Evolutionary conservation across 2,797 vertebrate species (phyloP).

Genomic region (Sebastes diaconus): DNA sequence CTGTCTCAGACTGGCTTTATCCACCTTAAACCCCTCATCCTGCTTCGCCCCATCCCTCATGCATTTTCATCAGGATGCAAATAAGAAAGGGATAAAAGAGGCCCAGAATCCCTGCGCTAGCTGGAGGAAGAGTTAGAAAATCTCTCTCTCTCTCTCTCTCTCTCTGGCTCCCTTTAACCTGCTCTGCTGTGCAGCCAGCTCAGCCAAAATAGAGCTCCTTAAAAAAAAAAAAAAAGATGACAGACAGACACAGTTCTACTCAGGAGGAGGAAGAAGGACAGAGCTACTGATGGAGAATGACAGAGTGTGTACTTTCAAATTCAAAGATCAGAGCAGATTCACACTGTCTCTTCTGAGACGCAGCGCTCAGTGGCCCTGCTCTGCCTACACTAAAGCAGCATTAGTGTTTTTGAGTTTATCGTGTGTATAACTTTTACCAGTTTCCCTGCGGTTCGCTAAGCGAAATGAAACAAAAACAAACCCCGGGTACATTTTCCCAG

Average conservation of each 20-base stretch:
- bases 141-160: slow-evolving; percentile 42
- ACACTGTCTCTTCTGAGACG: slow-evolving; percentile 44
- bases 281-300: slow-evolving; percentile 65
- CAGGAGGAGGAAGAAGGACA: slow-evolving; percentile 59
- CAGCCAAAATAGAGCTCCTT: slow-evolving; percentile 72
- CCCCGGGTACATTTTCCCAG: background rate
- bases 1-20: slow-evolving; percentile 78
- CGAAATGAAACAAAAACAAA: slow-evolving; percentile 41
- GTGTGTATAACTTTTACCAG: slow-evolving; percentile 10
- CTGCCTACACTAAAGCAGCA: slow-evolving; percentile 40
- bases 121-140: slow-evolving; percentile 75
- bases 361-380: slow-evolving; percentile 34
- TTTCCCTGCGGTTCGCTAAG: slow-evolving; percentile 45
- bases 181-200: slow-evolving; percentile 67
- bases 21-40: slow-evolving; percentile 83
- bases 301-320: slow-evolving; percentile 63
- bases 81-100: slow-evolving; percentile 84
- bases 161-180: slow-evolving; percentile 72
- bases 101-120: slow-evolving; percentile 76
- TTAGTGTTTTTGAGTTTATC: slow-evolving; percentile 35
- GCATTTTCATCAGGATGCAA: slow-evolving; percentile 85
- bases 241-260: slow-evolving; percentile 59
- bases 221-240: slow-evolving; percentile 35
- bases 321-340: slow-evolving; percentile 61
- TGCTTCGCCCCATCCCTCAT: slow-evolving; percentile 79